phyloP scores from a whole-genome alignment of 2,888 invertebrate species.

The Aleiodes leptofemur region DNA sequence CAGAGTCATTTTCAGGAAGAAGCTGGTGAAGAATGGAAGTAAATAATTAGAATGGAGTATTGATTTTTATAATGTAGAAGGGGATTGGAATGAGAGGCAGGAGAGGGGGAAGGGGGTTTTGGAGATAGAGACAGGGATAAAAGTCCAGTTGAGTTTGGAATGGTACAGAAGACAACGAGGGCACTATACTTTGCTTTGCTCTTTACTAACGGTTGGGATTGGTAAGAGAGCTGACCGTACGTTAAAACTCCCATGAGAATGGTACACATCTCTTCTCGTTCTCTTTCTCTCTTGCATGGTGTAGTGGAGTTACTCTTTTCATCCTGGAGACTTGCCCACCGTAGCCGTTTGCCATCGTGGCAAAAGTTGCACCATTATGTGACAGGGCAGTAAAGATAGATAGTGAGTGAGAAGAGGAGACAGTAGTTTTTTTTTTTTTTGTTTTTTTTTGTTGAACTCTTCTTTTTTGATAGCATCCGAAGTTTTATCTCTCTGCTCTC shows the following conservation, averaged over 20 bases:
- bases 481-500: conserved; percentile 21
- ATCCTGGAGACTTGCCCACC: conserved; percentile 42
- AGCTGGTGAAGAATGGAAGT: background rate
- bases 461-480: conserved; percentile 6
- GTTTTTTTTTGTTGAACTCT: conserved; percentile 28
- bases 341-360: conserved; percentile 56
- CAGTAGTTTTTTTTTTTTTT: conserved; percentile 34
- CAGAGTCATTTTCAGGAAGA: background rate
- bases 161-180: conserved; percentile 1
- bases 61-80: too few relatives aligned
- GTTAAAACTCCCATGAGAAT: conserved; percentile 69
- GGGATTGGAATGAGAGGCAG: background rate
- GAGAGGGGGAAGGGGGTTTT: conserved; percentile 15
- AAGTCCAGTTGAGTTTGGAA: conserved; percentile 53
- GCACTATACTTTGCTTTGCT: conserved; percentile 40
- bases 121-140: conserved; percentile 60
- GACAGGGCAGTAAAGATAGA: conserved; percentile 64
- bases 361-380: conserved; percentile 72
- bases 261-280: conserved; percentile 50
- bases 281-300: conserved; percentile 21
- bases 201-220: conserved; percentile 53
- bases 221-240: conserved; percentile 68
- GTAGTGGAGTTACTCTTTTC: conserved; percentile 45
- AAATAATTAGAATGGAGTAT: background rate
- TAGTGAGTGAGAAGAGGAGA: conserved; percentile 47